Conservation (phyloP, 2,888 invertebrate species). For the Drosophila antonietae region DNA sequence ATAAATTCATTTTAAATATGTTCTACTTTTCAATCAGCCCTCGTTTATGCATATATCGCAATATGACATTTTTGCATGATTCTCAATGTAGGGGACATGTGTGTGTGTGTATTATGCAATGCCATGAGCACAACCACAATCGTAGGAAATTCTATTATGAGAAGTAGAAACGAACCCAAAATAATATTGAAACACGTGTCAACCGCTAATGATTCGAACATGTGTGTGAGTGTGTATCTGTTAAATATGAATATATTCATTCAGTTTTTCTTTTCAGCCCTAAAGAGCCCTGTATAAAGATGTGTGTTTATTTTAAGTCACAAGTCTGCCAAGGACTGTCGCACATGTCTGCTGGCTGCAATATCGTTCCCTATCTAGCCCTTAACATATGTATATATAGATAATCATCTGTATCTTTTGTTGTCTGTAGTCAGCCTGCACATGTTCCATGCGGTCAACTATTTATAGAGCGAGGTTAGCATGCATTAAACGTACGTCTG, state of each 20-base stretch:
- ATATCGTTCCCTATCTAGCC: conserved; percentile 5
- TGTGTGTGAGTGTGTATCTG: conserved; percentile 1
- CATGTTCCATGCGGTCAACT: conserved; percentile 43
- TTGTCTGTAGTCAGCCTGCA: conserved; percentile 30
- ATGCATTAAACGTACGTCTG: conserved; percentile 26
- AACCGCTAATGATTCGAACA: conserved; percentile 11
- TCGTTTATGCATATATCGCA: conserved; percentile 31
- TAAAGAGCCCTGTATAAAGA: conserved; percentile 1
- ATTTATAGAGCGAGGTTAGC: conserved; percentile 41
- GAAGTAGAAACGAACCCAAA: conserved; percentile 15
- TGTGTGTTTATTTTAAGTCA: conserved; percentile 32
- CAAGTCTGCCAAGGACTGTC: conserved; percentile 7
- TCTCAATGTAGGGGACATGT: conserved; percentile 14
- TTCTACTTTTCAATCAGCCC: background rate
- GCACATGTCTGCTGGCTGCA: conserved; percentile 13
- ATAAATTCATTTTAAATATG: background rate
- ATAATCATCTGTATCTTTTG: conserved; percentile 34
- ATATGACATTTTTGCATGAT: conserved; percentile 45
- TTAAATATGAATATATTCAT: conserved; percentile 24
- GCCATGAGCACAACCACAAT: conserved; percentile 30
- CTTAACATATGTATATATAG: background rate
- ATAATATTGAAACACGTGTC: conserved; percentile 40
- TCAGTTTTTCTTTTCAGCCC: conserved; percentile 2
- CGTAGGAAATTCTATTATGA: conserved; percentile 8
- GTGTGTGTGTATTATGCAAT: conserved; percentile 45